Evolutionary conservation across 2,113 vertebrate genomes (phyloP).

Genomic region (Mastomys coucha): DNA sequence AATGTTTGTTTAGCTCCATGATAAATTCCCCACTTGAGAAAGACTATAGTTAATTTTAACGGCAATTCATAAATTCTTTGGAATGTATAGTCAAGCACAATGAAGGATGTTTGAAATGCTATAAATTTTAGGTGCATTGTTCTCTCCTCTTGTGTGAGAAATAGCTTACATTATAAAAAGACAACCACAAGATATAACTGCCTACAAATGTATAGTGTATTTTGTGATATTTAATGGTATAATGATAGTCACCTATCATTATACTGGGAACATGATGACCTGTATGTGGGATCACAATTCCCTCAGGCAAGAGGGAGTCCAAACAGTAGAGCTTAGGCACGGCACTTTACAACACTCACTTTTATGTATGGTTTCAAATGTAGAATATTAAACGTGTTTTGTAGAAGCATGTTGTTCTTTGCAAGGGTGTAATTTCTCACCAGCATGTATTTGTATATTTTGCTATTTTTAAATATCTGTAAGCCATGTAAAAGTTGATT

Average conservation of each 20-base stretch:
- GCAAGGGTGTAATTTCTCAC: not conserved
- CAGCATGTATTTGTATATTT: not conserved
- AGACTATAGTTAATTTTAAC: not conserved
- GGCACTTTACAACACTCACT: not conserved
- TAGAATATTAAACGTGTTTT: not conserved
- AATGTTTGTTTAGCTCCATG: constrained; percentile 39
- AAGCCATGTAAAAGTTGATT: not conserved
- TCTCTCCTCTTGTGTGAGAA: not conserved
- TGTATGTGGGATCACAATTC: accelerated
- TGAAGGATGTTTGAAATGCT: not conserved
- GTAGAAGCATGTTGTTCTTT: not conserved
- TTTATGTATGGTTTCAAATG: not conserved
- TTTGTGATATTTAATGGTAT: not conserved
- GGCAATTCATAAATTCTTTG: constrained; percentile 29
- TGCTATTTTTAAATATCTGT: not conserved
- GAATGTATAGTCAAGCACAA: not conserved
- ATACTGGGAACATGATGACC: not conserved
- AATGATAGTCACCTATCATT: not conserved
- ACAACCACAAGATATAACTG: not conserved
- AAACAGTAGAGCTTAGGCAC: not conserved
- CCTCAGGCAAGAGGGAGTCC: too few species aligned
- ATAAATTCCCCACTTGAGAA: constrained; percentile 48
- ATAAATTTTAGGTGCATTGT: not conserved
- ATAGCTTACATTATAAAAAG: not conserved
- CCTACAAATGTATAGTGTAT: not conserved